These are phyloP conservation scores for Cercopithecus mona DNA, from an alignment of 2,113 vertebrate species.

Conservation along the genomic window DNA sequence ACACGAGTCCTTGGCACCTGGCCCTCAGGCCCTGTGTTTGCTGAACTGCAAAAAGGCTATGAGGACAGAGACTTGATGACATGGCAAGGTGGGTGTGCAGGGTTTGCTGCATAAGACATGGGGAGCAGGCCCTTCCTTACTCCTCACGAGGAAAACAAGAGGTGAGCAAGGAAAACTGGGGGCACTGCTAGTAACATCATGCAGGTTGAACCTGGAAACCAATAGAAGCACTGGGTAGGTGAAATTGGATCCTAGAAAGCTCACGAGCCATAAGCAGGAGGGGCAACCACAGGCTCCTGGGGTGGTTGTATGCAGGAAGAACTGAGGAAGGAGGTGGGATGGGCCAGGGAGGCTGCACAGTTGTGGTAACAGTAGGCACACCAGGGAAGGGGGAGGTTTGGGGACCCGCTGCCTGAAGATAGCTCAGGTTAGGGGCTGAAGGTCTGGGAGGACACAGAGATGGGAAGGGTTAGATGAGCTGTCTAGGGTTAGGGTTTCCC, in stretches of 20 bases:
- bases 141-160: not conserved
- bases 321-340: not conserved
- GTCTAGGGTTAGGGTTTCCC: not conserved
- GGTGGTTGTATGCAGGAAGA: not conserved
- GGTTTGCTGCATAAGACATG: not conserved
- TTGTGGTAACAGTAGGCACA: not conserved
- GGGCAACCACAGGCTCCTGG: not conserved
- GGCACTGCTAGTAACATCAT: not conserved
- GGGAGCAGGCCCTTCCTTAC: not conserved
- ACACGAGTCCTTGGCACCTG: not conserved
- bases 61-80: not conserved
- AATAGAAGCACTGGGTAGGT: not conserved
- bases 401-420: not conserved
- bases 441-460: not conserved
- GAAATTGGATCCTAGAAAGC: not conserved
- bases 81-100: not conserved
- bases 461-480: not conserved
- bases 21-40: not conserved
- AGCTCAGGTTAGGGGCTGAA: not conserved
- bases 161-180: not conserved
- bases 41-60: not conserved
- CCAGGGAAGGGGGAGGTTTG: not conserved
- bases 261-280: not conserved
- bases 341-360: not conserved
- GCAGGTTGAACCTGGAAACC: not conserved